These are phyloP conservation scores for Sebastiscus tertius DNA, from an alignment of 2,797 vertebrate species.

Conservation along the genomic window DNA sequence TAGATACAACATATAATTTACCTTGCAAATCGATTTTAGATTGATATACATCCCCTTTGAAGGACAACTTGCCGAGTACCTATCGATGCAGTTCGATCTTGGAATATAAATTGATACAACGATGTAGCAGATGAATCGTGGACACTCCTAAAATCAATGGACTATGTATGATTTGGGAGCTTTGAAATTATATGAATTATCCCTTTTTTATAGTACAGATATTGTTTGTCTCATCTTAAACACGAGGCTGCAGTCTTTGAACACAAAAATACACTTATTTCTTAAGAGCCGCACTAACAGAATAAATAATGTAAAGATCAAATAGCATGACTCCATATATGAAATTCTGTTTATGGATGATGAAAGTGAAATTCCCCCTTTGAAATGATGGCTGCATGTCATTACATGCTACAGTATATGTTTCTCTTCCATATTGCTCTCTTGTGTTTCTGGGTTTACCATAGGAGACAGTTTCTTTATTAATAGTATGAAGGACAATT, in stretches of 20 bases:
- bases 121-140: neutral
- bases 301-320: slow-evolving; percentile 26
- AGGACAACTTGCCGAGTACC: neutral
- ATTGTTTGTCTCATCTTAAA: neutral
- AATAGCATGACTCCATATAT: neutral
- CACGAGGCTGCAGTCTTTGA: neutral
- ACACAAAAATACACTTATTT: neutral
- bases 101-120: neutral
- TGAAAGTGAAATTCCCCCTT: slow-evolving; percentile 1
- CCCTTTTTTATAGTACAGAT: neutral
- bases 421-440: neutral
- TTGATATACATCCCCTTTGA: neutral
- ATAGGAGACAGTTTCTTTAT: neutral
- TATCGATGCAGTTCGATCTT: neutral
- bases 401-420: neutral
- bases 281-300: neutral
- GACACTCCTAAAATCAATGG: no score
- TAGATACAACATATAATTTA: no score
- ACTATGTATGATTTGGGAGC: neutral
- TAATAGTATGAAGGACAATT: neutral
- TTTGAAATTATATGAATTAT: neutral
- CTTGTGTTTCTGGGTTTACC: neutral
- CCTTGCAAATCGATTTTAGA: no score
- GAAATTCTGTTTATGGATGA: neutral
- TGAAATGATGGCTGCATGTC: neutral